phyloP scores from a whole-genome alignment of 2,113 vertebrate species.

The Gyps fulvus region DNA sequence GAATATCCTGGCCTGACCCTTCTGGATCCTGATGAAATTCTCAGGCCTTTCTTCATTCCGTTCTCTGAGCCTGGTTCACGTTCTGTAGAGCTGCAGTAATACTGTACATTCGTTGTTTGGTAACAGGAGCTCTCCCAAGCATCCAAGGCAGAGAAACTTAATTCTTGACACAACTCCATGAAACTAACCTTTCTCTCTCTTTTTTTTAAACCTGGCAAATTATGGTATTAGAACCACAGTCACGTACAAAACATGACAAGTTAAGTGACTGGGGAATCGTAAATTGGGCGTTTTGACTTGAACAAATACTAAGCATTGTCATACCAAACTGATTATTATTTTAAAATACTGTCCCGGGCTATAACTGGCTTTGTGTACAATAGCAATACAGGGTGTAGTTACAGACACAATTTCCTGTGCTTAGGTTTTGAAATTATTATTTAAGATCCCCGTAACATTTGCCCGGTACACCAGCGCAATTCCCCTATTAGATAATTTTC shows the following conservation, averaged over 20 bases:
- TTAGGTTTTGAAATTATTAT: conserved; percentile 43
- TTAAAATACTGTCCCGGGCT: conserved; percentile 36
- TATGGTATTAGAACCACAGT: not conserved
- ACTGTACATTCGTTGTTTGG: not conserved
- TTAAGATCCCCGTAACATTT: conserved; percentile 26
- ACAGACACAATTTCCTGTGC: conserved; percentile 61
- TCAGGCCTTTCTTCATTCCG: not conserved
- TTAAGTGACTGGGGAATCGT: not conserved
- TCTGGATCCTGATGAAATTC: not conserved
- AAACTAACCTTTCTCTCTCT: not conserved
- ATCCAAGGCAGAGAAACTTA: not conserved
- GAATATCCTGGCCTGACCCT: not conserved
- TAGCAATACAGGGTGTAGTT: conserved; percentile 52
- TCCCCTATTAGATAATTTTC: conserved; percentile 71
- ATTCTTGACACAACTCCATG: not conserved
- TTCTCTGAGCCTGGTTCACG: not conserved
- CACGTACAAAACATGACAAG: not conserved
- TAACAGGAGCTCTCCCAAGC: conserved; percentile 28
- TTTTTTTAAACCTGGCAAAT: not conserved
- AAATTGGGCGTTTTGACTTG: conserved; percentile 13
- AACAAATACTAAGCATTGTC: conserved; percentile 29
- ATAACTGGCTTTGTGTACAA: conserved; percentile 30
- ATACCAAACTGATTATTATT: conserved; percentile 1
- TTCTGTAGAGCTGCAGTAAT: not conserved
- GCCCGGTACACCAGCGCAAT: conserved; percentile 8